A percentile compares a stretch with the other conserved stretches of the same genome.
phyloP scores from a whole-genome alignment of 2,888 invertebrate species.

The Philhelius pedissequus region DNA sequence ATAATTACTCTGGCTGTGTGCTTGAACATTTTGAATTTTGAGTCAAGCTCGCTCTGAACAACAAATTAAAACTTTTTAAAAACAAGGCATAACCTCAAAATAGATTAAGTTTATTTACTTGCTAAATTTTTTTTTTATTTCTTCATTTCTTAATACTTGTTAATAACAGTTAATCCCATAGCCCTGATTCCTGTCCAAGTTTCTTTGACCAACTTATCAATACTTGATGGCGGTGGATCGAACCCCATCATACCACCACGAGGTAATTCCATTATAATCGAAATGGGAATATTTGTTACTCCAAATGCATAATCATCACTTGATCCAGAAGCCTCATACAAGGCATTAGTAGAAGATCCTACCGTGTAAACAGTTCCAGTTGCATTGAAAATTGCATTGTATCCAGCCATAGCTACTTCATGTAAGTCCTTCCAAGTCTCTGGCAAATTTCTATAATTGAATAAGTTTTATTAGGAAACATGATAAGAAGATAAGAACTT shows the following conservation, averaged over 20 bases:
- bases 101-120: too few relatives aligned
- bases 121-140: too few relatives aligned
- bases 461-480: background rate
- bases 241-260: conserved; percentile 81
- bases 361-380: conserved; percentile 76
- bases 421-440: conserved; percentile 78
- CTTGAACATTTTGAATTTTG: too few relatives aligned
- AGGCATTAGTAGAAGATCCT: conserved; percentile 79
- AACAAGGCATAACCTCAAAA: too few relatives aligned
- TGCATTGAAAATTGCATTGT: conserved; percentile 75
- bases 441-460: conserved; percentile 76
- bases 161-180: conserved; percentile 73
- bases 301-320: conserved; percentile 84
- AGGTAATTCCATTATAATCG: conserved; percentile 84
- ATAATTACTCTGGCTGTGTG: too few relatives aligned
- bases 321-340: conserved; percentile 81
- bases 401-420: conserved; percentile 75
- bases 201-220: conserved; percentile 81
- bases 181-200: conserved; percentile 80
- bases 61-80: too few relatives aligned
- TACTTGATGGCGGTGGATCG: conserved; percentile 81
- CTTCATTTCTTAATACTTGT: conserved; percentile 70
- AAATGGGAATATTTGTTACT: conserved; percentile 80
- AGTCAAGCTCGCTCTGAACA: too few relatives aligned
- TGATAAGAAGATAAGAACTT: conserved; percentile 69